Evolutionary conservation across 2,113 vertebrate species (phyloP), one percentile per base, ranked within the genome.

Genomic region (Cepphus grylle): DNA sequence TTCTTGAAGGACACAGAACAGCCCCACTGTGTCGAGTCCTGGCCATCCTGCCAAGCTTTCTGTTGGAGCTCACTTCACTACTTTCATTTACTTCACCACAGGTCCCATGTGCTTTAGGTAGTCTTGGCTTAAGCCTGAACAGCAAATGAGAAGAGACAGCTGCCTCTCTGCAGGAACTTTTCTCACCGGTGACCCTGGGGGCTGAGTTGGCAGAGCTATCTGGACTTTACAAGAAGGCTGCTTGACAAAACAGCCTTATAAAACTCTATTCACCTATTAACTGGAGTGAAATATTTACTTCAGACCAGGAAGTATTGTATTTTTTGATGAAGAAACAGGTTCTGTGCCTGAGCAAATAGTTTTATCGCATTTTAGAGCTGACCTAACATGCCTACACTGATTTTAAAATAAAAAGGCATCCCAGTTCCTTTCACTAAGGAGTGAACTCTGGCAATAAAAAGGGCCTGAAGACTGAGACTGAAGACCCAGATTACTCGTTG

Each of bases 81-180:
- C 81, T 34, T 70, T 80, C 47, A 86, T 93, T 94, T 87, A 69
- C 77, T 85, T 74, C 77, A 67, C 16, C 52, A 55, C 58, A 76
- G 15, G 38, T 91, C 79, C 66, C 66, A 52, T 2, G 29, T 79
- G 88, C 86, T 91, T 90, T 82, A 66, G 73, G 61, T 96, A 70
- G 81, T 43, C 88, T 77, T 95, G 94, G 95, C 95, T 91, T 77
- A 66, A 76, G 79, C 29, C 21, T 59, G 5, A 76, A 74, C 14
- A 55, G 78, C 86, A 94, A 94, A 63, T 15, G 55, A 81, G 61
- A 70, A 94, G 34, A 82, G 93, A 91, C 96, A 96, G 95, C 92
- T 95, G 97, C 78, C 78, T 93, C 96, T 58, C 95, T 61, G 73
- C 92, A 88, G 91, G 94, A 90, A 85, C 63, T 55, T 79, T 59